phyloP scores from a whole-genome alignment of 2,888 invertebrate species.

The Dynastes grantii region DNA sequence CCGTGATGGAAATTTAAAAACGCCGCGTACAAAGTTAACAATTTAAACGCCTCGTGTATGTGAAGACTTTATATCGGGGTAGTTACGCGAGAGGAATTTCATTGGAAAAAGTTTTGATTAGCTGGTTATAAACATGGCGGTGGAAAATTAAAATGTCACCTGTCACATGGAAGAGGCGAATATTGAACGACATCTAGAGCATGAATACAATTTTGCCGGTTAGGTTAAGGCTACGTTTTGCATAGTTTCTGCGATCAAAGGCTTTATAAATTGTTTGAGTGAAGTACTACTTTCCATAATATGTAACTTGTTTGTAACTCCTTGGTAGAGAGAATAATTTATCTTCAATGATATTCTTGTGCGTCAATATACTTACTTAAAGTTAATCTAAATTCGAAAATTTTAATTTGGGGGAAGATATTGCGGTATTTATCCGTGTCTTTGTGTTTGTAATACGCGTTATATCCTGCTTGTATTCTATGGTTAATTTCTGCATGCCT shows the following conservation, averaged over 20 bases:
- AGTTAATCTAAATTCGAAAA: too few species aligned
- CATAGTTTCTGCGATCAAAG: not conserved
- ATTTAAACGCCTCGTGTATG: not conserved
- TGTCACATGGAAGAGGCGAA: not conserved
- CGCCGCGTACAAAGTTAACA: not conserved
- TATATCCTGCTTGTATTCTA: too few species aligned
- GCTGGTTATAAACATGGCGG: conserved; percentile 1
- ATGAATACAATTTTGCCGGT: too few species aligned
- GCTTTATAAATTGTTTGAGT: not conserved
- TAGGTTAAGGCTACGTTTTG: too few species aligned
- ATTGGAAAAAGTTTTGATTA: conserved; percentile 3
- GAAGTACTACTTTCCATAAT: not conserved
- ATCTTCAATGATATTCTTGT: too few species aligned
- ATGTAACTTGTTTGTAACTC: too few species aligned
- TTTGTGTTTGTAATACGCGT: too few species aligned
- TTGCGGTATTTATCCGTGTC: too few species aligned
- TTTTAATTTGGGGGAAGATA: too few species aligned
- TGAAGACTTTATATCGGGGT: not conserved
- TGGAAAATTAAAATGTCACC: conserved; percentile 5
- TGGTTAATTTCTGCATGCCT: too few species aligned
- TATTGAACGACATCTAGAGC: not conserved
- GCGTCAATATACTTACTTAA: too few species aligned
- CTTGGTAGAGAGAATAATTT: too few species aligned
- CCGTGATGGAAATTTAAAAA: conserved; percentile 15
- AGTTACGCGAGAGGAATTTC: conserved; percentile 7